These are phyloP conservation scores for Oceanodroma leucorhoa DNA, from an alignment of 2,797 vertebrate genomes.

Conservation along the genomic window DNA sequence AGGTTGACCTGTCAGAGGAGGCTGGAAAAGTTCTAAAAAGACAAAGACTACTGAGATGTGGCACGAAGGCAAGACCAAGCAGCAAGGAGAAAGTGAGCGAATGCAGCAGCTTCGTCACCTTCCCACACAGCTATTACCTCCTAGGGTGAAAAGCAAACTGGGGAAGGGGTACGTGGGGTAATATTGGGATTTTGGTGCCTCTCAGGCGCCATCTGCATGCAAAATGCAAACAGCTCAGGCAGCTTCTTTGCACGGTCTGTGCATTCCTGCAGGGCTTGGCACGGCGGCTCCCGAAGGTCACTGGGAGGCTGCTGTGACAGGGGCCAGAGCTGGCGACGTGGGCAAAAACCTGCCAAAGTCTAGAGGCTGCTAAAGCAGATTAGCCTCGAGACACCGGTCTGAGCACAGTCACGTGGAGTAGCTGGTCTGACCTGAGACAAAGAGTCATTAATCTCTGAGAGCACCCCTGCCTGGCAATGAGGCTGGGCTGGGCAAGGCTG, in stretches of 20 bases:
- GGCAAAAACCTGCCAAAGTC: not conserved
- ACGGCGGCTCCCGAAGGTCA: not conserved
- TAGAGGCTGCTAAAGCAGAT: not conserved
- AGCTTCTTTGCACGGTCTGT: not conserved
- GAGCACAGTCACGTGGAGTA: not conserved
- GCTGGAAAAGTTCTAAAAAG: not conserved
- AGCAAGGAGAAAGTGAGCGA: not conserved
- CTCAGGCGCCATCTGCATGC: not conserved
- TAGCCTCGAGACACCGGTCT: not conserved
- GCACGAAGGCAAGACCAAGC: not conserved
- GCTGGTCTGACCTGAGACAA: not conserved
- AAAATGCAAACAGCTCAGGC: not conserved
- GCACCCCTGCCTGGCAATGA: not conserved
- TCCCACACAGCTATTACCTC: not conserved
- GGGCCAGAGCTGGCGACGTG: fast-evolving
- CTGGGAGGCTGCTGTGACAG: not conserved
- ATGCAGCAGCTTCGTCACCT: not conserved
- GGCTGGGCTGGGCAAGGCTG: not conserved
- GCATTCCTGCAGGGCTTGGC: not conserved
- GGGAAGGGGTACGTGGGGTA: not conserved
- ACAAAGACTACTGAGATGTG: not conserved
- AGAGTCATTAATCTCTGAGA: not conserved
- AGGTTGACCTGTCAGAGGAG: not conserved
- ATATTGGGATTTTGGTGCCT: not conserved
- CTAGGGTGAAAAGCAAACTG: not conserved